Evolutionary conservation across 2,113 vertebrate genomes (phyloP).

Genomic region (Chloroceryle aenea): DNA sequence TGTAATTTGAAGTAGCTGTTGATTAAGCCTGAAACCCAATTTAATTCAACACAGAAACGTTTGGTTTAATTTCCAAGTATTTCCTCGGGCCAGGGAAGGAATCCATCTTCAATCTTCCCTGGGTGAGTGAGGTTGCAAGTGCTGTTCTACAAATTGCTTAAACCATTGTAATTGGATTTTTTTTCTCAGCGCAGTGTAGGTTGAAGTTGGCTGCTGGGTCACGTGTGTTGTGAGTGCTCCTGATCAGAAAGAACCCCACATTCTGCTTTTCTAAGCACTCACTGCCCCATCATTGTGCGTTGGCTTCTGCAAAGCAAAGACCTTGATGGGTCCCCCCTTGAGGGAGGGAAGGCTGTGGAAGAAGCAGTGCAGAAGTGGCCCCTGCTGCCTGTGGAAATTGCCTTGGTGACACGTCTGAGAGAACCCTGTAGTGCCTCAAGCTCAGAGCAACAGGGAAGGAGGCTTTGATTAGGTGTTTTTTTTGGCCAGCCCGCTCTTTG

Average conservation of each 20-base stretch:
- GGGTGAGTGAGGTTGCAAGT: background rate
- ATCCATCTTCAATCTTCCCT: background rate
- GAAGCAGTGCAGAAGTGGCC: no score
- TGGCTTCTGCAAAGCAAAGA: background rate
- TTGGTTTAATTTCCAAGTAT: background rate
- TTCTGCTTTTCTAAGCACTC: background rate
- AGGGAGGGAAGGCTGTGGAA: background rate
- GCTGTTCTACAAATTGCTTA: no score
- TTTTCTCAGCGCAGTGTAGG: no score
- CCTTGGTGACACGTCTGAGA: background rate
- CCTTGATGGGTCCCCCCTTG: fast-evolving
- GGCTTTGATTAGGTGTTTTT: background rate
- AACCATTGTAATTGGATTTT: no score
- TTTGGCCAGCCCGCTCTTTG: background rate
- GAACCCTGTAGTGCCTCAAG: background rate
- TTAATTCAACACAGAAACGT: background rate
- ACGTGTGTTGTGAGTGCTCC: background rate
- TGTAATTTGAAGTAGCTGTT: background rate
- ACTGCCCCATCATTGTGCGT: background rate
- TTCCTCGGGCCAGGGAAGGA: background rate
- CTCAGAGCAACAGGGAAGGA: fast-evolving
- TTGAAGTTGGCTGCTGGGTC: background rate
- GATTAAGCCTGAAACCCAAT: background rate
- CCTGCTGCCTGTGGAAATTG: background rate
- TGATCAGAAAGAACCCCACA: background rate